phyloP scores from a whole-genome alignment of 2,797 vertebrate genomes.

The Tapera naevia region DNA sequence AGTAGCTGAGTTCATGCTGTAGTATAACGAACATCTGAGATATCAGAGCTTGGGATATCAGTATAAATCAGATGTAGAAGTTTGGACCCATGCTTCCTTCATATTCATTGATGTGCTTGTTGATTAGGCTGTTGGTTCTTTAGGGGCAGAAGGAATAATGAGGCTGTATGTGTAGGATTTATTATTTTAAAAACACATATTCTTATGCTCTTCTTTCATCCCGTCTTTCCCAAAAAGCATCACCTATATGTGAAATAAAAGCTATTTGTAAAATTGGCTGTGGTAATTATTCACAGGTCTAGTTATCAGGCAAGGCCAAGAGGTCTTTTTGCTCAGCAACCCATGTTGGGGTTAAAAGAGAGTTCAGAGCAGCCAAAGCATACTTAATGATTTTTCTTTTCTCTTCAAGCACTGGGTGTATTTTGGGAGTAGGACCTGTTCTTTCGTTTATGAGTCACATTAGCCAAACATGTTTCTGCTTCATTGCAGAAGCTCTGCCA shows the following conservation, averaged over 20 bases:
- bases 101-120: background rate
- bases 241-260: background rate
- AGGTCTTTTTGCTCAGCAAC: no score
- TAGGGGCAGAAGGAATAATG: background rate
- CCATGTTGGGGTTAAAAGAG: background rate
- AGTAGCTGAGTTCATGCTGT: background rate
- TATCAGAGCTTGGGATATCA: background rate
- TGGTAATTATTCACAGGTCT: background rate
- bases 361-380: background rate
- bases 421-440: slow-evolving; percentile 88
- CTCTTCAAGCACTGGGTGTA: slow-evolving; percentile 84
- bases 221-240: background rate
- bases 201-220: background rate
- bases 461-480: slow-evolving; percentile 73
- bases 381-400: background rate
- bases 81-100: background rate
- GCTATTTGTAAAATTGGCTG: background rate
- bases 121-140: background rate
- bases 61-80: background rate
- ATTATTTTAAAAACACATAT: background rate
- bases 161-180: background rate
- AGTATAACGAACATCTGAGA: background rate
- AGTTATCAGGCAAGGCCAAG: no score
- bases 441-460: slow-evolving; percentile 85
- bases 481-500: slow-evolving; percentile 79